Conservation (phyloP, 2,797 vertebrate genomes). For the Crocidura indochinensis region DNA sequence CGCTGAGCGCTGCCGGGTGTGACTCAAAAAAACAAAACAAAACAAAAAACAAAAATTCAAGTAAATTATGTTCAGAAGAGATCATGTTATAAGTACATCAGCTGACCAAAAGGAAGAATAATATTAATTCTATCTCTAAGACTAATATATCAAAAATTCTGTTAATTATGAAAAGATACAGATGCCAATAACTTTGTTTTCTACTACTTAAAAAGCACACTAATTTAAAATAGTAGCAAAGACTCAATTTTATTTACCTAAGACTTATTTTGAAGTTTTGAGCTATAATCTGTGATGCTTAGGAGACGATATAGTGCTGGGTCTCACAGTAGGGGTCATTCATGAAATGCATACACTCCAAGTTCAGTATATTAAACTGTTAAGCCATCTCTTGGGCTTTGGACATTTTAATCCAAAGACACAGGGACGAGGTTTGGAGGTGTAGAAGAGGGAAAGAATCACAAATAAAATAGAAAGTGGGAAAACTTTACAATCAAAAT, state of each 20-base stretch:
- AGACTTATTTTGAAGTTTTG: too few species aligned
- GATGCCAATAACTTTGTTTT: slow-evolving; percentile 16
- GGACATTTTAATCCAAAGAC: slow-evolving; percentile 10
- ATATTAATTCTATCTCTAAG: slow-evolving; percentile 1
- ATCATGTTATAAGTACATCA: neutral
- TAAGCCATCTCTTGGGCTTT: neutral
- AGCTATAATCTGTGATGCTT: too few species aligned
- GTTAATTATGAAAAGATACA: slow-evolving; percentile 41
- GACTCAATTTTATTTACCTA: too few species aligned
- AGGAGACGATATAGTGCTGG: too few species aligned
- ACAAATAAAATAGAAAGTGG: neutral
- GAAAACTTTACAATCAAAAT: slow-evolving; percentile 22
- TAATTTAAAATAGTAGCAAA: neutral
- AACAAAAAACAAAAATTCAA: neutral
- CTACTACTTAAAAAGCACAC: slow-evolving; percentile 27
- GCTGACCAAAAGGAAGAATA: neutral
- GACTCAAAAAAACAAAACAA: too few species aligned
- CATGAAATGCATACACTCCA: too few species aligned
- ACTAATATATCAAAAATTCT: slow-evolving; percentile 6
- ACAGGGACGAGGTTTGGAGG: neutral
- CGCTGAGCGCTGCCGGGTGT: too few species aligned
- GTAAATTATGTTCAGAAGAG: slow-evolving; percentile 41
- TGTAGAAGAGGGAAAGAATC: neutral
- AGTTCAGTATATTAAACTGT: neutral
- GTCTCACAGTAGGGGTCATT: too few species aligned